Percentiles rank a stretch among this genome's conserved stretches.
These are phyloP conservation scores for Gasteruption jaculator DNA, from an alignment of 2,888 invertebrate genomes.

Conservation along the genomic window DNA sequence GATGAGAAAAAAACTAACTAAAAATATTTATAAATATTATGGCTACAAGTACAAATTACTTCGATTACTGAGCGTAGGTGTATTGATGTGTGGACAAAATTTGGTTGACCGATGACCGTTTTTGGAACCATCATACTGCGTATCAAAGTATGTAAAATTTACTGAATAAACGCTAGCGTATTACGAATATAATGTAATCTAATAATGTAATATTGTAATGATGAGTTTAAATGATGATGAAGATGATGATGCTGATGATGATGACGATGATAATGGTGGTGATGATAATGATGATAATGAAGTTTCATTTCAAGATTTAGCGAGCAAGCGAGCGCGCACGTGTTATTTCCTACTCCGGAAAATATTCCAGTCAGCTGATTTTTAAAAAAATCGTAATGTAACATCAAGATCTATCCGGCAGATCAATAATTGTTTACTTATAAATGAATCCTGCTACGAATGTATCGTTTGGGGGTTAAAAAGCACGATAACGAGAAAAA, in stretches of 20 bases:
- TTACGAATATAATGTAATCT: constrained; percentile 52
- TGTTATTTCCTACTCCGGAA: constrained; percentile 29
- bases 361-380: no score
- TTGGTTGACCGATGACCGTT: constrained; percentile 53
- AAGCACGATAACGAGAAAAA: no score
- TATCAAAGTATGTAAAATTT: constrained; percentile 53
- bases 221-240: constrained; percentile 52
- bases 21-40: constrained; percentile 53
- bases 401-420: no score
- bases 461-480: no score
- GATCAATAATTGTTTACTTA: no score
- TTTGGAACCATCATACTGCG: constrained; percentile 53
- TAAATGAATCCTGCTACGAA: no score
- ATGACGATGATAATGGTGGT: no score
- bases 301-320: constrained; percentile 49
- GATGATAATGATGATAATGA: no score
- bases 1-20: constrained; percentile 48
- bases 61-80: constrained; percentile 52
- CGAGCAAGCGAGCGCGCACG: constrained; percentile 47
- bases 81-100: constrained; percentile 53
- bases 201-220: constrained; percentile 53
- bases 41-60: constrained; percentile 54
- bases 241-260: no score
- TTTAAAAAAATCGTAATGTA: no score
- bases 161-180: constrained; percentile 52